These are phyloP conservation scores for Dromaius novaehollandiae DNA, from an alignment of 2,113 vertebrate genomes.

Conservation along the genomic window DNA sequence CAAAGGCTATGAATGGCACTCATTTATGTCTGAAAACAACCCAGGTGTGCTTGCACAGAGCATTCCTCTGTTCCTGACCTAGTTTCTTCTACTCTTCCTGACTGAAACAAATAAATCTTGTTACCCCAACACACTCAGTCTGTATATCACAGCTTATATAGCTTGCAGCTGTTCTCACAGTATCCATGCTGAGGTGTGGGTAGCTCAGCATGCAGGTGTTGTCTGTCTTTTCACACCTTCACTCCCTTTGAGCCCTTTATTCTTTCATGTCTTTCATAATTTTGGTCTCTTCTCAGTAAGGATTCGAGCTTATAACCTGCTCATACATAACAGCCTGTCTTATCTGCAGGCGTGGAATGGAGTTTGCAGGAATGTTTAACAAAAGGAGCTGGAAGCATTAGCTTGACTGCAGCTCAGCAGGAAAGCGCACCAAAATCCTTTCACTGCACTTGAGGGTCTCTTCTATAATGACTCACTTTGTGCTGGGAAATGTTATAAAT, in stretches of 20 bases:
- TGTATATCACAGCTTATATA: fast-evolving
- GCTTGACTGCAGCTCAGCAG: slow-evolving; percentile 4
- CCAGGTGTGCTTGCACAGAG: not conserved
- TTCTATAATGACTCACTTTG: slow-evolving; percentile 8
- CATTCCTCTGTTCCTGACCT: not conserved
- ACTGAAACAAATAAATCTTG: not conserved
- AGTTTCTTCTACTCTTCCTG: not conserved
- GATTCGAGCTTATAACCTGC: not conserved
- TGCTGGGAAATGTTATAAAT: not conserved
- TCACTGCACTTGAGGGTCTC: not conserved
- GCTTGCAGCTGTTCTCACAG: not conserved
- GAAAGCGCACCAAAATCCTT: not conserved
- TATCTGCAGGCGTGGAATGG: not conserved
- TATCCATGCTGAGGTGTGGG: fast-evolving
- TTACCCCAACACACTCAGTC: fast-evolving
- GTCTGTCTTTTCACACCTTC: not conserved
- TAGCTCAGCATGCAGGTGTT: not conserved
- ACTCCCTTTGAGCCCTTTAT: not conserved
- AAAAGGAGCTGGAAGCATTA: not conserved
- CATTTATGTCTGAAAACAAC: not conserved
- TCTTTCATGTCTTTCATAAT: not conserved
- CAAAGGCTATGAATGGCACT: not conserved
- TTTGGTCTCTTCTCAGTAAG: not conserved
- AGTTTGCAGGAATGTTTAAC: not conserved
- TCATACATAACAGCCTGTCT: not conserved